A percentile compares a stretch with the other conserved stretches of the same genome.
Evolutionary conservation across 2,113 vertebrate species (phyloP).

Genomic region (Uria aalge): DNA sequence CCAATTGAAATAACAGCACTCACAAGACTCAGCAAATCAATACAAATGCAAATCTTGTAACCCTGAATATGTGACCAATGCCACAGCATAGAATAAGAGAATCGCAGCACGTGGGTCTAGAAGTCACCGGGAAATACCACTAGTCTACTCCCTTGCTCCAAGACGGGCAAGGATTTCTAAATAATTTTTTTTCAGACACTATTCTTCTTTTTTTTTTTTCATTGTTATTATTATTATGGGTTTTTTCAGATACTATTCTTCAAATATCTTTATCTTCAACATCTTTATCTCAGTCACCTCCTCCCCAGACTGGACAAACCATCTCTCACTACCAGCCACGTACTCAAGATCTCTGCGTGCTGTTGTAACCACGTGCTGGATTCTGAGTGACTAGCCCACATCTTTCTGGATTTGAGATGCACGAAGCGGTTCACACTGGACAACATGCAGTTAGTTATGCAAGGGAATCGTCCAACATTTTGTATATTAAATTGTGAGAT

Average conservation of each 20-base stretch:
- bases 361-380: background rate
- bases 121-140: background rate
- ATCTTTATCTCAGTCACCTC: background rate
- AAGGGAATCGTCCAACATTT: background rate
- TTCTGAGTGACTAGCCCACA: background rate
- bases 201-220: background rate
- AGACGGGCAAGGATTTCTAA: background rate
- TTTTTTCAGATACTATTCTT: background rate
- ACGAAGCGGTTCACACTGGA: fast-evolving
- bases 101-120: background rate
- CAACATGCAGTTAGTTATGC: background rate
- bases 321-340: background rate
- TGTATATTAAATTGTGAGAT: background rate
- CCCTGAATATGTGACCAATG: background rate
- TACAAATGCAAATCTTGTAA: background rate
- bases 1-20: background rate
- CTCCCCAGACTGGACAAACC: background rate
- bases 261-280: background rate
- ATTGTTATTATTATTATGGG: too few relatives aligned
- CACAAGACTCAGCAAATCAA: background rate
- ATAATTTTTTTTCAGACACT: background rate
- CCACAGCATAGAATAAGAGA: background rate
- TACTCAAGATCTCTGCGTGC: background rate
- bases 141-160: background rate
- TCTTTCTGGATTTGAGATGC: background rate